Conservation (phyloP, 2,888 invertebrate species). For the Bombylius discolor region DNA sequence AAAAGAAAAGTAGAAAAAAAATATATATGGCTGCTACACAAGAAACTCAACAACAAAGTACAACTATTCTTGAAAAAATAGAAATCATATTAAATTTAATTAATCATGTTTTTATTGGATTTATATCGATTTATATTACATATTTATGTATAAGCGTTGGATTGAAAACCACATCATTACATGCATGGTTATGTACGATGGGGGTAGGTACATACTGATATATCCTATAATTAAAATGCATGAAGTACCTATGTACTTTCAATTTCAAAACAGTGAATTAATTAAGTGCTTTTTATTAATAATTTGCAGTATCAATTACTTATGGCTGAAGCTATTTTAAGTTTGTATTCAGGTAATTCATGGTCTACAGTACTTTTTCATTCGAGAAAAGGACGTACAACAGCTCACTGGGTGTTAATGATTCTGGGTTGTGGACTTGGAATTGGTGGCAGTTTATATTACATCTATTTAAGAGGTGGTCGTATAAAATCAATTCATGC, state of each 20-base stretch:
- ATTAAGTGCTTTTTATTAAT: too few relatives aligned
- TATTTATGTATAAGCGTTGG: constrained; percentile 27
- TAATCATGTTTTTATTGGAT: too few relatives aligned
- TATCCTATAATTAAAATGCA: too few relatives aligned
- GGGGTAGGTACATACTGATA: constrained; percentile 23
- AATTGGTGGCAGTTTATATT: constrained; percentile 25
- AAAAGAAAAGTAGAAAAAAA: too few relatives aligned
- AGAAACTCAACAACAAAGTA: too few relatives aligned
- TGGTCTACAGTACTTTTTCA: constrained; percentile 19
- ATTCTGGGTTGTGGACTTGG: constrained; percentile 27
- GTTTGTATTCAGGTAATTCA: constrained; percentile 27
- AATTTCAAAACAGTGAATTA: too few relatives aligned
- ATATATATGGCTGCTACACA: too few relatives aligned
- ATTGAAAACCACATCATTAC: constrained; percentile 28
- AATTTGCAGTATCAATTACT: constrained; percentile 26
- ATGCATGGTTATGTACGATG: constrained; percentile 31
- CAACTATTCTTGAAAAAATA: too few relatives aligned
- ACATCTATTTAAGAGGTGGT: constrained; percentile 24
- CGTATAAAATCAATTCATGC: constrained; percentile 24
- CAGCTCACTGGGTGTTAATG: constrained; percentile 30
- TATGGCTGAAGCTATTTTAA: constrained; percentile 32
- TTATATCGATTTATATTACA: constrained; percentile 22
- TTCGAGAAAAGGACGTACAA: constrained; percentile 25
- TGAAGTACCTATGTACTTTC: too few relatives aligned
- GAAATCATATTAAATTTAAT: too few relatives aligned